Evolutionary conservation across 64 coral and sea anemone species (phyloP).

Genomic region (Montipora foliosa): DNA sequence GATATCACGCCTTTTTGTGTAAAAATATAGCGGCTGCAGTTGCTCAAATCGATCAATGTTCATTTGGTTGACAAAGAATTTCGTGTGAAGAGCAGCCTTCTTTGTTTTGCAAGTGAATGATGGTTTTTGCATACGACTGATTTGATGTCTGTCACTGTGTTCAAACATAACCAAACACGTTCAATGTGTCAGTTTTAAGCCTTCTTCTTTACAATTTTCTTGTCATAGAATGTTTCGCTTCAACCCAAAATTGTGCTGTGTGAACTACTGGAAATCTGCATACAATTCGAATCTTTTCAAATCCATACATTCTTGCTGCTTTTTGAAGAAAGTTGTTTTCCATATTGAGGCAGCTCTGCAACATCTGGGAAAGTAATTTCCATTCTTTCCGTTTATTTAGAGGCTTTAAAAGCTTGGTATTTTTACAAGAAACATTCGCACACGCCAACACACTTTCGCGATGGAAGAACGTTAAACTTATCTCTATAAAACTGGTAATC

Average conservation of each 20-base stretch:
- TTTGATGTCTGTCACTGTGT: slow-evolving; percentile 42
- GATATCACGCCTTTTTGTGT: neutral
- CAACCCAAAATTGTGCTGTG: neutral
- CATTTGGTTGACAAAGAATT: too few relatives aligned
- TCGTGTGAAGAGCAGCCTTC: neutral
- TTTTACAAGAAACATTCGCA: slow-evolving; percentile 41
- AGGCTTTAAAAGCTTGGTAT: slow-evolving; percentile 5
- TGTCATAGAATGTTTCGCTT: slow-evolving; percentile 2
- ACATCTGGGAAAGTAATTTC: slow-evolving; percentile 32
- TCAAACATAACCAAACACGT: slow-evolving; percentile 26
- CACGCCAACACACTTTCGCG: neutral
- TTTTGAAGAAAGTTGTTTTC: neutral
- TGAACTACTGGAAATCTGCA: neutral
- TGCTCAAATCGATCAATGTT: neutral
- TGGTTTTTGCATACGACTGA: slow-evolving; percentile 31
- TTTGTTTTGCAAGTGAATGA: slow-evolving; percentile 40
- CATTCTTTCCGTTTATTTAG: neutral
- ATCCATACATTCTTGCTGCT: neutral
- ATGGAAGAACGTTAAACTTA: neutral
- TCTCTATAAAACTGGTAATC: too few relatives aligned
- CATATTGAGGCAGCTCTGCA: neutral
- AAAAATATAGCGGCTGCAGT: neutral
- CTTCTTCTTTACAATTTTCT: slow-evolving; percentile 14
- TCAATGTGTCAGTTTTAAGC: neutral
- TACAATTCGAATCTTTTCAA: neutral